Evolutionary conservation across 1,140 invertebrate species (phyloP), one percentile per base, ranked within the genome.

Genomic region (Philotrypesis tridentata): DNA sequence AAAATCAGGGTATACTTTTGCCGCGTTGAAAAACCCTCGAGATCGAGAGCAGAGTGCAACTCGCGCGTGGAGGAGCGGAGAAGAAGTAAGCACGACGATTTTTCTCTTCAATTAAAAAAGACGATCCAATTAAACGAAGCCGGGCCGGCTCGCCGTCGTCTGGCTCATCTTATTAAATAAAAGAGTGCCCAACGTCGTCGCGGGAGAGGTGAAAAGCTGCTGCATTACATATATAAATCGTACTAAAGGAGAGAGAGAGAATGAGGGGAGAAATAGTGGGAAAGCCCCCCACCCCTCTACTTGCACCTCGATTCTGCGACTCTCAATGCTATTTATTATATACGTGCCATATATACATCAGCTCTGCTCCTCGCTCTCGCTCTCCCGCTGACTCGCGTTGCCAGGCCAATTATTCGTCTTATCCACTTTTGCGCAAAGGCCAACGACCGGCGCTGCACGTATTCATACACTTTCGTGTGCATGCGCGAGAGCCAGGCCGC

Each of bases 341-440:
- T n/a, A 55, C 48, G 4, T 55, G n/a, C n/a, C n/a, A n/a, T n/a
- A 55, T n/a, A 79, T 82, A 82, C 68, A 70, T 6, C 21, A 43
- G 48, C 43, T 29, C 23, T 48, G 25, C 68, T 82, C 29, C 48
- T 55, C 48, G 21, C 48, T 55, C 48, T 55, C 48, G 7, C 17
- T 55, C 48, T 55, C 48, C n/a, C 21, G 5, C 48, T 55, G n/a
- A 33, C 60, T 27, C 75, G 29, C 11, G 84, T 85, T 85, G 86
- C 84, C 85, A 83, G 79, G 80, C 82, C 77, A 78, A 86, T 83
- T 73, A 86, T 84, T 77, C 79, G 83, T 83, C 82, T 87, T 86
- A 87, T 86, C 83, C 86, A 85, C 84, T 87, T 87, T 87, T 86
- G 83, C 85, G 77, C 63, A 85, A 86, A 86, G 84, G 85, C 84